Evolutionary conservation across 1,140 invertebrate species (phyloP).

Genomic region (Hyles euphorbiae): DNA sequence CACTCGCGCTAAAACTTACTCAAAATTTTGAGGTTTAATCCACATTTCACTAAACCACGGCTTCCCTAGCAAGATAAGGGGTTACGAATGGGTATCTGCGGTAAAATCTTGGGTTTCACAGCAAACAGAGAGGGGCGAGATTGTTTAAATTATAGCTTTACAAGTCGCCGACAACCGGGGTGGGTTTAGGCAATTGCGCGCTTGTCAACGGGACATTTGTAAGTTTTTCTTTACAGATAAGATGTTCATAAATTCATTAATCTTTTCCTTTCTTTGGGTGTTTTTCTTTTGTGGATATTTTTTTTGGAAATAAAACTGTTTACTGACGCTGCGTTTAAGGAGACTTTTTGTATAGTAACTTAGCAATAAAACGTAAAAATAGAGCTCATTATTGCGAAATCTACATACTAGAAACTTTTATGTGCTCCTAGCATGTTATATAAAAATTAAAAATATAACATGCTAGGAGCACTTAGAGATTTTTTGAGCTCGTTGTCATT

Average conservation of each 20-base stretch:
- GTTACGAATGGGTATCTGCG: constrained; percentile 32
- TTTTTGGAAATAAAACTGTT: no score
- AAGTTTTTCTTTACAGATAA: constrained; percentile 34
- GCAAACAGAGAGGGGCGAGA: constrained; percentile 48
- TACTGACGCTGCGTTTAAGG: no score
- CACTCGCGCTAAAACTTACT: not conserved
- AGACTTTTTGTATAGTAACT: no score
- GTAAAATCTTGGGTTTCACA: constrained; percentile 50
- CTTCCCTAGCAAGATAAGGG: constrained; percentile 28
- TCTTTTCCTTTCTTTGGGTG: constrained; percentile 7
- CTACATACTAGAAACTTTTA: no score
- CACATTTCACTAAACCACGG: no score
- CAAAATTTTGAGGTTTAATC: not conserved
- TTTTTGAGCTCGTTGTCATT: no score
- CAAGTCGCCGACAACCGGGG: constrained; percentile 33
- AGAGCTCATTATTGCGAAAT: no score
- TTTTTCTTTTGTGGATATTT: no score
- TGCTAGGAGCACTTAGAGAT: no score
- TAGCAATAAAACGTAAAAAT: no score
- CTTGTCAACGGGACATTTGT: constrained; percentile 62
- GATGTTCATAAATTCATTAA: constrained; percentile 24
- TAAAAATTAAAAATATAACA: no score
- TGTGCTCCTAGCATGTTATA: no score
- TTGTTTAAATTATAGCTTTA: constrained; percentile 57
- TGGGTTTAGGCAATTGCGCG: constrained; percentile 25